Evolutionary conservation across 2,113 vertebrate genomes (phyloP).

Genomic region (Agelaius phoeniceus): DNA sequence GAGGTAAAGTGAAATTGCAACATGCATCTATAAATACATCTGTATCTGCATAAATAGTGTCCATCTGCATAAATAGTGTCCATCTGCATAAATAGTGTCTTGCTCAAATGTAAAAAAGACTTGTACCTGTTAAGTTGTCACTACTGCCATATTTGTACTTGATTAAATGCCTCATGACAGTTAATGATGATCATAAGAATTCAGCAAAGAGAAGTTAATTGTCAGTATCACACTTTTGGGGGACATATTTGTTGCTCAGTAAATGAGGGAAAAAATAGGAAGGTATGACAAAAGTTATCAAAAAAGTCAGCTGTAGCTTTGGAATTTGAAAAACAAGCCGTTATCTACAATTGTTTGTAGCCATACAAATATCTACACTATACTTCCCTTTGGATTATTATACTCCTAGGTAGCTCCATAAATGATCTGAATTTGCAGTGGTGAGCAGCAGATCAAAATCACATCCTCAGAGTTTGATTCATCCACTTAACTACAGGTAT

Average conservation of each 20-base stretch:
- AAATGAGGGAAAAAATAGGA: not conserved
- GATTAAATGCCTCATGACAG: not conserved
- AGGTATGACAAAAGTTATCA: not conserved
- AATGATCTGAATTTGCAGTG: rapidly evolving
- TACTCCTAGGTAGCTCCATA: not conserved
- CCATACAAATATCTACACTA: not conserved
- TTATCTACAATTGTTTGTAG: not conserved
- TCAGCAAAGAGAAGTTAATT: not conserved
- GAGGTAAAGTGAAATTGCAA: not conserved
- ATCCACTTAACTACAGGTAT: not conserved
- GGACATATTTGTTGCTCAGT: not conserved
- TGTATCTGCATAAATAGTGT: not conserved
- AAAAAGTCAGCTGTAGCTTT: not conserved
- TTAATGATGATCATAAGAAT: not conserved
- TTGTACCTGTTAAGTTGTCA: not conserved
- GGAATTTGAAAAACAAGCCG: not conserved
- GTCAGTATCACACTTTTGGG: not conserved
- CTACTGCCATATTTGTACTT: not conserved
- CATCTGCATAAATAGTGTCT: not conserved
- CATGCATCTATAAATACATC: rapidly evolving
- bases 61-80: not conserved
- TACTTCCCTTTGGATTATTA: not conserved
- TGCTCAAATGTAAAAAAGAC: not conserved
- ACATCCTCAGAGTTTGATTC: not conserved
- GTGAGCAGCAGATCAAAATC: not conserved